These are phyloP conservation scores for Macrostomum lignano DNA, from an alignment of 1,140 invertebrate genomes.

Conservation along the genomic window DNA sequence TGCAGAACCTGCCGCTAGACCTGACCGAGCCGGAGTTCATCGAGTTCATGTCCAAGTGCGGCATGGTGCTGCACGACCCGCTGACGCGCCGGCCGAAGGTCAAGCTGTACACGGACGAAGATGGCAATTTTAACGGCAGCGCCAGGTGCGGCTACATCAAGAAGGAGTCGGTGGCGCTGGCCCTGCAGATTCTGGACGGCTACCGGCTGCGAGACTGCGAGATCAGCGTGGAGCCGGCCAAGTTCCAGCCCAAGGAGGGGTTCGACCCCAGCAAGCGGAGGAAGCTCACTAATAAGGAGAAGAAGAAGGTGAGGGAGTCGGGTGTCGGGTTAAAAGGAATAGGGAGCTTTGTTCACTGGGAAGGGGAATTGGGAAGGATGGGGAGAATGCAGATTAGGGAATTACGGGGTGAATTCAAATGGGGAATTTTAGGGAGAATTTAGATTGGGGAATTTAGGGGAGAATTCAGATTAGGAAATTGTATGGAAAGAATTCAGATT, in stretches of 20 bases:
- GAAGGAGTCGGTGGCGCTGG: conserved; percentile 70
- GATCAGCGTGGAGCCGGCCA: conserved; percentile 55
- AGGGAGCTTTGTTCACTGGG: no score
- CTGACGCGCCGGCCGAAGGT: conserved; percentile 54
- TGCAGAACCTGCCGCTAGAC: conserved; percentile 59
- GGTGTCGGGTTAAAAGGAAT: conserved; percentile 85
- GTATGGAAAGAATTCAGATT: no score
- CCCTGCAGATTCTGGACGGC: conserved; percentile 67
- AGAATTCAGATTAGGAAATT: no score
- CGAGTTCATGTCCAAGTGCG: conserved; percentile 75
- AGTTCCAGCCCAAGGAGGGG: conserved; percentile 72
- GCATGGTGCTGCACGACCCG: conserved; percentile 64
- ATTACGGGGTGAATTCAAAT: no score
- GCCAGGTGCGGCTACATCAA: conserved; percentile 86
- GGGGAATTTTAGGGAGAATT: no score
- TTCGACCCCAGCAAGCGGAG: conserved; percentile 77
- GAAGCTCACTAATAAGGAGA: conserved; percentile 43
- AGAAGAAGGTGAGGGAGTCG: conserved; percentile 55
- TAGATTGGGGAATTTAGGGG: no score
- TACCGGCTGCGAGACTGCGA: conserved; percentile 45
- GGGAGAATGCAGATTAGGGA: no score
- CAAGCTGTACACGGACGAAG: conserved; percentile 58
- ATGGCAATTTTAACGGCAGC: conserved; percentile 66
- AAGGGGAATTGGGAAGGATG: no score
- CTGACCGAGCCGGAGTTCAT: conserved; percentile 45